These are phyloP conservation scores for Patagioenas fasciata DNA, from an alignment of 2,113 vertebrate species.

Conservation along the genomic window DNA sequence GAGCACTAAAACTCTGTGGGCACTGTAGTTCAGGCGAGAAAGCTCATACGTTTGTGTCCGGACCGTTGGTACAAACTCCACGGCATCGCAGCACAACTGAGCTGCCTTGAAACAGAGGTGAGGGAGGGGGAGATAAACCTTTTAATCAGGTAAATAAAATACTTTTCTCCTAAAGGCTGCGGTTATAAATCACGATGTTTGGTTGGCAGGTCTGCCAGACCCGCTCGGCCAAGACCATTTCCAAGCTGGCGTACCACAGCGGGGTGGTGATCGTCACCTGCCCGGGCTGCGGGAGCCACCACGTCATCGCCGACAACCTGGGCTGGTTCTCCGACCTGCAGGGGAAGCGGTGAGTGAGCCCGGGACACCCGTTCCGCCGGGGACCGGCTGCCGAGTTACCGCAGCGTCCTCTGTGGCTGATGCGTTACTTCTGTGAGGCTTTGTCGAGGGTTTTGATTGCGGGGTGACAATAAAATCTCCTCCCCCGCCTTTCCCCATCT, in stretches of 20 bases:
- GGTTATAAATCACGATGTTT: accelerated
- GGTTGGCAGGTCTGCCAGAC: constrained; percentile 85
- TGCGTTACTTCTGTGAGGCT: accelerated
- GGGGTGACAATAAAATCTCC: too few species aligned
- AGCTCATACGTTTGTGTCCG: neutral
- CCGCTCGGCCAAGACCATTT: constrained; percentile 86
- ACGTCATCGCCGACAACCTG: constrained; percentile 94
- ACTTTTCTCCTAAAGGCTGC: accelerated
- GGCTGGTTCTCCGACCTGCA: constrained; percentile 92
- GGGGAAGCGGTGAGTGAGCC: constrained; percentile 84
- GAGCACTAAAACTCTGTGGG: neutral
- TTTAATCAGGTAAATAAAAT: neutral
- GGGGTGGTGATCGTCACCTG: constrained; percentile 94
- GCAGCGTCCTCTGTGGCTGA: accelerated
- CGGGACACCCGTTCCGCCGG: accelerated
- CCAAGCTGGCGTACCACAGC: constrained; percentile 85
- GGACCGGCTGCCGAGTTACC: too few species aligned
- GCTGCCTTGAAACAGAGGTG: accelerated
- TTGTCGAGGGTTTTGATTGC: too few species aligned
- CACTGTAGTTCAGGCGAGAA: neutral
- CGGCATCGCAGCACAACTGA: too few species aligned
- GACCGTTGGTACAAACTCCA: too few species aligned
- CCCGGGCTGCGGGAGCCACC: constrained; percentile 87
- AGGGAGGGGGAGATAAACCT: neutral
- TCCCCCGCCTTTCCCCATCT: too few species aligned